phyloP scores from a whole-genome alignment of 2,888 invertebrate species.

The Gymnocheta viridis region DNA sequence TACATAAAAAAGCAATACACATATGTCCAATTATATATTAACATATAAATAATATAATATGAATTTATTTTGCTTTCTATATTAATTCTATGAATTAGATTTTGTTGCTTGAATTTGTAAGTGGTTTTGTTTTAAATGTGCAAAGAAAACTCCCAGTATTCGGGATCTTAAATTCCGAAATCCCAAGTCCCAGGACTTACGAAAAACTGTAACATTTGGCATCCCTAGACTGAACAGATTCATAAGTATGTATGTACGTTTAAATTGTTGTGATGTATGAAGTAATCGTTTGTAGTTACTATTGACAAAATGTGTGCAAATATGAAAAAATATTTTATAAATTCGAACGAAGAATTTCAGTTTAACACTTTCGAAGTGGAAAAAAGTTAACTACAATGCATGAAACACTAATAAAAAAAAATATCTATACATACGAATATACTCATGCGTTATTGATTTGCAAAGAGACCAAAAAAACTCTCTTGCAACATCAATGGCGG shows the following conservation, averaged over 20 bases:
- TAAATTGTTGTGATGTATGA: background rate
- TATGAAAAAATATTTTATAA: background rate
- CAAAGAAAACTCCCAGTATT: too few relatives aligned
- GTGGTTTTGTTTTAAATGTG: too few relatives aligned
- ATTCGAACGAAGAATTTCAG: constrained; percentile 2
- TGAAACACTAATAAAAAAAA: background rate
- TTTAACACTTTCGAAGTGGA: constrained; percentile 6
- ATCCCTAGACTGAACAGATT: too few relatives aligned
- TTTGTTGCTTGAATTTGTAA: too few relatives aligned
- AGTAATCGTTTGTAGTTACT: constrained; percentile 36
- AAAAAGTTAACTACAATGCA: background rate
- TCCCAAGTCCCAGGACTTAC: too few relatives aligned
- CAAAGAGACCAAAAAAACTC: background rate
- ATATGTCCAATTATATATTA: too few relatives aligned
- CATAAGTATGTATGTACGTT: background rate
- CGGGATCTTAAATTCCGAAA: too few relatives aligned
- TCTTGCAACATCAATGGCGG: background rate
- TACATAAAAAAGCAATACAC: too few relatives aligned
- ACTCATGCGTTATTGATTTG: background rate
- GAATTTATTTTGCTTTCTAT: too few relatives aligned
- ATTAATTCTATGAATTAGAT: too few relatives aligned
- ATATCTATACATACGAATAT: background rate
- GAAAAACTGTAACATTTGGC: too few relatives aligned
- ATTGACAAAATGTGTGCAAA: constrained; percentile 34
- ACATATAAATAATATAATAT: too few relatives aligned